Evolutionary conservation across 2,888 invertebrate species (phyloP).

Genomic region (Agrotis exclamationis): DNA sequence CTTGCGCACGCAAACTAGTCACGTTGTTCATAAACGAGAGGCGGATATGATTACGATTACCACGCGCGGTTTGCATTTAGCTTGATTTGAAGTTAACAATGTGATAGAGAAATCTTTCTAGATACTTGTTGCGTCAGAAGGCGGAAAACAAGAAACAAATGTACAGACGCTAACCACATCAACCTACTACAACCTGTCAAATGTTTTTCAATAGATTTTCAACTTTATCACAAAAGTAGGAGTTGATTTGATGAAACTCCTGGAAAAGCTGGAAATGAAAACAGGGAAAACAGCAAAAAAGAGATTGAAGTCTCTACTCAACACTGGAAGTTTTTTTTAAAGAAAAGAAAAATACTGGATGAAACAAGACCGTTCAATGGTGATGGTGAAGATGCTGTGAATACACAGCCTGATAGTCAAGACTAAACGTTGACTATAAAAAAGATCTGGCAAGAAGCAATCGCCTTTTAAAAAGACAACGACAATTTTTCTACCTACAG

Average conservation of each 20-base stretch:
- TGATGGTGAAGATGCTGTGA: background rate
- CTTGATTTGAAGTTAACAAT: constrained; percentile 42
- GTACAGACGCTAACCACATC: no score
- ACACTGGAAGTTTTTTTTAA: no score
- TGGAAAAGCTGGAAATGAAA: no score
- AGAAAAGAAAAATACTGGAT: no score
- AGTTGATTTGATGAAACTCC: no score
- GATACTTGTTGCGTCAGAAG: background rate
- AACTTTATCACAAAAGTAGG: no score
- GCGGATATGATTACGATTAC: constrained; percentile 66
- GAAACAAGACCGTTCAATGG: background rate
- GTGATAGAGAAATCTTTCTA: constrained; percentile 27
- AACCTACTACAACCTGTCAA: no score
- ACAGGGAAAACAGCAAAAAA: no score
- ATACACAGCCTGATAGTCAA: background rate
- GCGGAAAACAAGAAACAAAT: no score
- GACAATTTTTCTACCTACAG: background rate
- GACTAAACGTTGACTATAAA: background rate
- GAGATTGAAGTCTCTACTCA: no score
- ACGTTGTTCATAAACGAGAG: constrained; percentile 71
- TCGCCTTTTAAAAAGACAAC: background rate
- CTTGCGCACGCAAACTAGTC: constrained; percentile 70
- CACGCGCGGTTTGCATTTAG: constrained; percentile 46
- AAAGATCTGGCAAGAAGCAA: background rate
- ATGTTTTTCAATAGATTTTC: no score